Base-by-base conservation (phyloP, 2,888 invertebrate genomes). In the Caenorhabditis imperialis region DNA sequence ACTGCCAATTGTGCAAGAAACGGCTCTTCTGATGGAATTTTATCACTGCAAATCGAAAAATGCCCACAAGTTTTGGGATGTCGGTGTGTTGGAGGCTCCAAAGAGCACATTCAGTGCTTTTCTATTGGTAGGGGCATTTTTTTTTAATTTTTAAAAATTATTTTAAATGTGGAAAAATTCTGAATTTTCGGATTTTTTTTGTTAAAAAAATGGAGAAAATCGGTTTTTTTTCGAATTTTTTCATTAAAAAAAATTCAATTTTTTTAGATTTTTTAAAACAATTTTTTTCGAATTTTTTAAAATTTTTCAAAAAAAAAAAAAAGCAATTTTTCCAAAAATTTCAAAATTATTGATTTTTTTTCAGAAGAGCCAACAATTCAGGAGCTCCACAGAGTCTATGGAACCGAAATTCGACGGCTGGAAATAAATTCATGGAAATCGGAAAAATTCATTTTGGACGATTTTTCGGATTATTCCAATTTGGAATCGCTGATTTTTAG, bases 41-140 rank as follows among this genome's bases (percentile, higher is more conserved):
- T 65, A 33, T 16, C 54, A 35, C 40, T 55, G n/a, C 33, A 40
- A 44, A 1, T 51, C 3, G 51, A 51, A 18, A 62, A 50, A 18
- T 74, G 74, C 48, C 69, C 74, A 8, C 51, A 51, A 27, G 74
- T 74, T n/a, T 33, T 53, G 16, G 35, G 27, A 6, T 74, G 74
- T 25, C 12, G n/a, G 5, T 74, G 74, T 30, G 37, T 74, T 23
- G 53, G 25, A 5, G 65, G 44, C 0, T 51, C 63, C 7, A 42
- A 25, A 10, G 8, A 42, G n/a, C n/a, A 50, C n/a, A 67, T 73
- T 14, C 44, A 55, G 30, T 73, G 73, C 33, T 50, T 42, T 42
- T 45, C 60, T 3, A 37, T 60, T 30, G 73, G 73, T 65, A 8
- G 25, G 38, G n/a, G n/a, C 25, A 10, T 30, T 51, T 51, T 53